Base-by-base conservation (phyloP, 1,140 invertebrate genomes). In the Littorina saxatilis region DNA sequence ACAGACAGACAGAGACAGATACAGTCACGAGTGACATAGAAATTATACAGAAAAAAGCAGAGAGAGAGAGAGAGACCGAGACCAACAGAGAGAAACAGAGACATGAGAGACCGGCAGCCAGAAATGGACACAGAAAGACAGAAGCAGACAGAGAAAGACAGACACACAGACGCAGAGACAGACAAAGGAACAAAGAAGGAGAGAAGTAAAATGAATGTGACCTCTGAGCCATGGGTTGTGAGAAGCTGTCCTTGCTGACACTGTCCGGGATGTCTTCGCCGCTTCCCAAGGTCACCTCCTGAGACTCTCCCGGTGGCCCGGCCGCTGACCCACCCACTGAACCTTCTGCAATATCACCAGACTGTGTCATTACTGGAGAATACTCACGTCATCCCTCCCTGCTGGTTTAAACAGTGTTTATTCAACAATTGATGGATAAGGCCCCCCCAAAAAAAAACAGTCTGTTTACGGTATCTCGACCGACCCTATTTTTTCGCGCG, bases 181-280 rank as follows among this genome's bases (percentile, higher is more conserved):
- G 55, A 58, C 7, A 58, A 20, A 58, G 27, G 47, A n/a, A 47
- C 7, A 9, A 17, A 9, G 43, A 47, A 32, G 27, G 32, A 63
- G 23, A 63, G n/a, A 58, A 72, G n/a, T 72, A 23, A 72, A 20
- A 72, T 35, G 39, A 39, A 29, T 11, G 1, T 17, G 55, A 58
- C 32, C 68, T 72, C 37, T 72, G 32, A 13, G 32, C 29, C 20
- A 72, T 35, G 32, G 68, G 68, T 15, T 72, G 32, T 23, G 32
- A 23, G 1, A 72, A 5, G 20, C 7, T 61, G 20, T 73, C 70
- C 27, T 39, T 47, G 70, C 17, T 37, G 32, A 29, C 5, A 27
- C 40, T 73, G 70, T 73, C 70, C 2, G 43, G 29, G 40, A 5
- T 50, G 43, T 73, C 70, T 27, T 50, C 40, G 40, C 70, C 70